Evolutionary conservation across 1,140 invertebrate genomes (phyloP), one percentile per base, ranked within the genome.

Genomic region (Drosophila pallidifrons): DNA sequence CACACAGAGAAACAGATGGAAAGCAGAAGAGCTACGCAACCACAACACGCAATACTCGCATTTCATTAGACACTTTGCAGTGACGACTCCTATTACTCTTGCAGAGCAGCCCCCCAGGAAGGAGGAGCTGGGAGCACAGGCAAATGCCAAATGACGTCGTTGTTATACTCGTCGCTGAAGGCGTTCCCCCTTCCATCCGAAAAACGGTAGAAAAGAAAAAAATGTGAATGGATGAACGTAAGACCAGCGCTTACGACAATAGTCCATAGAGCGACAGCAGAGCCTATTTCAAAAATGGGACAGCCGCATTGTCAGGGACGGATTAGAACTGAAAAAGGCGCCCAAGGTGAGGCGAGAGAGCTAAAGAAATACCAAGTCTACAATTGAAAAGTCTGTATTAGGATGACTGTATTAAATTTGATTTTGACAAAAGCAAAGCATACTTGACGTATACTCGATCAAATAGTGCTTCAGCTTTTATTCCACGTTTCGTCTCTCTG

Each of bases 31-130:
- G 79, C 83, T 82, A 87, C 83, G 83, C 77, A 87, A 88, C 85
- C 85, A 83, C 85, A 89, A 70, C 85, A 89, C 85, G 85, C 85
- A 89, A 89, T 85, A 81, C 78, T 89, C 85, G 85, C 85, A 89
- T 89, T 89, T 89, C 85, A 89, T 89, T 89, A 89, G 85, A 89
- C 85, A 89, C 85, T 89, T 89, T 83, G 81, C 75, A 89, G 61
- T 83, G 85, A 89, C 85, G 86, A 89, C 72, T 87, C 77, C 83
- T 87, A 87, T 88, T 89, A 89, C 83, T 88, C 85, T 85, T 78
- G 75, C 77, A 52, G 58, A 43, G 60, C 52, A 49, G 16, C 41
- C 13, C 25, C 32, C 13, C 30, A 41, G 6, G 66, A 11, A 58
- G 51, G 20, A n/a, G 15, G 30, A 20, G 30, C 60, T 51, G 20